These are phyloP conservation scores for Coenonympha arcania DNA, from an alignment of 2,888 invertebrate species.

Conservation along the genomic window DNA sequence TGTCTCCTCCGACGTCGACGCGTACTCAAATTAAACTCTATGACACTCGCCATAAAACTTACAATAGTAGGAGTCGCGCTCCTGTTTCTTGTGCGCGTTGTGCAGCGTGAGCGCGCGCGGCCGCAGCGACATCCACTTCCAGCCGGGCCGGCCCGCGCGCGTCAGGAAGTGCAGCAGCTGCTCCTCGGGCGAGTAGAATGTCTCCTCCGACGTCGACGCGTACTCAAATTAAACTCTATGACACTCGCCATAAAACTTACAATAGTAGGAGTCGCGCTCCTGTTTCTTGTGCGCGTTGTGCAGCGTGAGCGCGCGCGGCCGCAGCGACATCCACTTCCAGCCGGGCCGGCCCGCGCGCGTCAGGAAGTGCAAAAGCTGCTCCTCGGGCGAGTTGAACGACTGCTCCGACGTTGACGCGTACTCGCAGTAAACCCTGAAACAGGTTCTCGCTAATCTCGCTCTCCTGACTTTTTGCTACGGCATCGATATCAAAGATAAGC, in stretches of 20 bases:
- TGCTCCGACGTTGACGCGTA: constrained; percentile 78
- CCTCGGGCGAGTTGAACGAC: constrained; percentile 85
- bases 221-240: constrained; percentile 91
- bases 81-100: constrained; percentile 78
- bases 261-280: constrained; percentile 70
- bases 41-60: too few relatives aligned
- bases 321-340: constrained; percentile 92
- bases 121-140: constrained; percentile 92
- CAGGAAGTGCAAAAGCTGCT: constrained; percentile 87
- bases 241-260: too few relatives aligned
- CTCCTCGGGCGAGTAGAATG: constrained; percentile 86
- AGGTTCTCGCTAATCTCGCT: too few relatives aligned
- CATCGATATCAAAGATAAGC: too few relatives aligned
- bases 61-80: constrained; percentile 83
- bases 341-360: constrained; percentile 85
- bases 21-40: too few relatives aligned
- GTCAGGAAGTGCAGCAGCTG: constrained; percentile 87
- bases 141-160: constrained; percentile 85
- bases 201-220: constrained; percentile 85
- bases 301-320: constrained; percentile 78
- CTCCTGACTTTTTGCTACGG: too few relatives aligned
- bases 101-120: constrained; percentile 78
- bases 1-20: too few relatives aligned
- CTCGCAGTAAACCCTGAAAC: not conserved
- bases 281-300: constrained; percentile 78